Conservation (phyloP, 1,140 invertebrate genomes). For the Eupeodes corollae region DNA sequence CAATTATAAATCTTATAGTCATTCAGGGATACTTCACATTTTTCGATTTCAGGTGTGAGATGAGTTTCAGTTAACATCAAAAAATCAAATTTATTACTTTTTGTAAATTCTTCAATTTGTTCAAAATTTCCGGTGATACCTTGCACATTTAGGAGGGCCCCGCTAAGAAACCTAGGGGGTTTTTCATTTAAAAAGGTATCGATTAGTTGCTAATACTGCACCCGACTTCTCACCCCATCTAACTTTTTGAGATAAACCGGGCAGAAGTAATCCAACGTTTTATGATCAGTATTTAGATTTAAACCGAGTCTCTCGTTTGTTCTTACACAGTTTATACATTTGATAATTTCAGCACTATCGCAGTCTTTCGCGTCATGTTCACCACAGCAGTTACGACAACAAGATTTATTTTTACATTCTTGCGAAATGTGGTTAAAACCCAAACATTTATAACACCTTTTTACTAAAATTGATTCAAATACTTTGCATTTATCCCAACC, state of each 20-base stretch:
- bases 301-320: neutral
- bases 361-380: conserved; percentile 5
- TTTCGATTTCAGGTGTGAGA: conserved; percentile 1
- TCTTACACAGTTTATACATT: conserved; percentile 7
- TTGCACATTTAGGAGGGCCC: conserved; percentile 3
- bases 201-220: neutral
- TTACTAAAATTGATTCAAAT: neutral
- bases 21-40: conserved; percentile 5
- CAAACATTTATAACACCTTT: neutral
- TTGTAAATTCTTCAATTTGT: conserved; percentile 4
- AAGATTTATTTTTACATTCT: neutral
- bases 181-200: neutral
- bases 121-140: conserved; percentile 4
- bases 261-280: neutral
- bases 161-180: neutral
- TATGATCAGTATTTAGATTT: neutral
- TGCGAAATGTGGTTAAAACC: conserved; percentile 1
- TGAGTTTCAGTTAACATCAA: conserved; percentile 6
- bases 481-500: too few relatives aligned
- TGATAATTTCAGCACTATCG: neutral
- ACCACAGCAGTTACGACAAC: conserved; percentile 1
- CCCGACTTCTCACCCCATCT: neutral
- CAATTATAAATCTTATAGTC: conserved; percentile 3
- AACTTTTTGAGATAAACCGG: neutral
- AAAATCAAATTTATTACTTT: neutral